Conservation (phyloP, 2,888 invertebrate genomes). For the Caenorhabditis drosophilae region DNA sequence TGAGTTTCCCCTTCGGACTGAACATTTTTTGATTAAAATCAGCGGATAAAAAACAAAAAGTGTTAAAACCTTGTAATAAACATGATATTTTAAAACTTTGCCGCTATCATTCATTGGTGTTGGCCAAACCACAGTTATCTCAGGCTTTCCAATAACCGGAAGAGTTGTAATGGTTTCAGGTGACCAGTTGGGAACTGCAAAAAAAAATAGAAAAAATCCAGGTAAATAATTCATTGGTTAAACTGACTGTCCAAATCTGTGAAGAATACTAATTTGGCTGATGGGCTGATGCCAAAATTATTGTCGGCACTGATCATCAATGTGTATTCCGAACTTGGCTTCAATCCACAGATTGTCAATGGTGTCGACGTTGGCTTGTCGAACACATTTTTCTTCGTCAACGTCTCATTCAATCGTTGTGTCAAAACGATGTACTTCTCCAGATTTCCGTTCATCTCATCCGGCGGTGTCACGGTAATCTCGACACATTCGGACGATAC, state of each 20-base stretch:
- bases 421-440: conserved; percentile 22
- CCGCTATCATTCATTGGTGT: conserved; percentile 17
- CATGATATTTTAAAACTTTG: conserved; percentile 35
- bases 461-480: conserved; percentile 36
- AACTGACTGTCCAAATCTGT: conserved; percentile 57
- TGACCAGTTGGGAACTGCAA: conserved; percentile 56
- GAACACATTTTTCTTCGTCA: conserved; percentile 8
- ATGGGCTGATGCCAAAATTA: conserved; percentile 61
- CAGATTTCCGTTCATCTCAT: conserved; percentile 44
- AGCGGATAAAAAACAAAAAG: not conserved
- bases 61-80: conserved; percentile 35
- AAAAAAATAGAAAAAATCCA: too few species aligned
- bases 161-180: conserved; percentile 48
- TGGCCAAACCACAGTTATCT: conserved; percentile 40
- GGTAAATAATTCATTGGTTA: too few species aligned
- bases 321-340: conserved; percentile 46
- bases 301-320: conserved; percentile 59
- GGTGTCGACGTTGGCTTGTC: conserved; percentile 35
- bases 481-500: conserved; percentile 57
- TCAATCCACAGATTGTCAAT: conserved; percentile 51
- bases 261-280: conserved; percentile 46
- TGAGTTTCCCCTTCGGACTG: conserved; percentile 28
- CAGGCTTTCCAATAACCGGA: conserved; percentile 41
- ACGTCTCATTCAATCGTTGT: conserved; percentile 16
- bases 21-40: too few species aligned